Percentiles rank a stretch among this genome's conserved stretches.
Evolutionary conservation across 2,797 vertebrate species (phyloP).

Genomic region (Danio tinwini): DNA sequence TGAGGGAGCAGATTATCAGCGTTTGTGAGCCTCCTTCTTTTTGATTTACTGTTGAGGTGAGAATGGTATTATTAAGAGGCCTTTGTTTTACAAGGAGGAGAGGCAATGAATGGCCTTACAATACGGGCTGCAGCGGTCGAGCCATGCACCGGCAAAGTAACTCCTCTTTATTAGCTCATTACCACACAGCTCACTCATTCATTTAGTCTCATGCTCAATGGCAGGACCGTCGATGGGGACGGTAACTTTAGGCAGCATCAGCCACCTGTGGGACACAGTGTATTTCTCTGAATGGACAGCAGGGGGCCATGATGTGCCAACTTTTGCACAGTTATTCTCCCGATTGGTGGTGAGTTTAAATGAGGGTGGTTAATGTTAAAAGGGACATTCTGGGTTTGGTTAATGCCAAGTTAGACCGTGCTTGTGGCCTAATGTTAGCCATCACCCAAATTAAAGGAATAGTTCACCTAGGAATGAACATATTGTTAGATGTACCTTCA

Average conservation of each 20-base stretch:
- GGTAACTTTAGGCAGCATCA: neutral
- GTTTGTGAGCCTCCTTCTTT: constrained; percentile 67
- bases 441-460: neutral
- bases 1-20: constrained; percentile 73
- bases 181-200: constrained; percentile 65
- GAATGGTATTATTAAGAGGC: constrained; percentile 72
- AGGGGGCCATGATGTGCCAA: constrained; percentile 73
- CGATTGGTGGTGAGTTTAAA: constrained; percentile 2
- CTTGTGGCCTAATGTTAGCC: neutral
- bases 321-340: constrained; percentile 20
- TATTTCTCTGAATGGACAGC: constrained; percentile 58
- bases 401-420: neutral
- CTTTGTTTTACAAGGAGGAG: constrained; percentile 74
- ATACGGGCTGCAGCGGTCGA: constrained; percentile 55
- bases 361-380: neutral
- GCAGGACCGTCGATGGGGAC: neutral
- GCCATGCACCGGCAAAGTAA: constrained; percentile 42
- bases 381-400: neutral
- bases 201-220: constrained; percentile 43
- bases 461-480: too few relatives aligned
- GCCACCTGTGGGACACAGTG: neutral
- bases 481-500: too few relatives aligned
- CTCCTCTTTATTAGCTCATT: constrained; percentile 70
- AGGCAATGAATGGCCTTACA: constrained; percentile 67
- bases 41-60: constrained; percentile 76